phyloP scores from a whole-genome alignment of 2,797 vertebrate species.

The Acipenser transmontanus region DNA sequence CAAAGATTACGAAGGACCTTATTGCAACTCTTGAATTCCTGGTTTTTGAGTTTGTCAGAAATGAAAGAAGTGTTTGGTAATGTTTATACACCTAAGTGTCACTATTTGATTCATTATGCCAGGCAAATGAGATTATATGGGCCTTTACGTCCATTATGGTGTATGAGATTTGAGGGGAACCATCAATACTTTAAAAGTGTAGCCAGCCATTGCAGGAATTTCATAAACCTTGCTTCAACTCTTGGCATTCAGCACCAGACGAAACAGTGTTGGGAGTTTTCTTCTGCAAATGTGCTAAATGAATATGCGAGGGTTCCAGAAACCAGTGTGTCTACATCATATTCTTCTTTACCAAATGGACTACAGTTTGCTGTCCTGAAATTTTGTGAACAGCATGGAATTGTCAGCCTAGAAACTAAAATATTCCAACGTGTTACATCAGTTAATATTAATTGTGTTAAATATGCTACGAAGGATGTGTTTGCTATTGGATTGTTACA shows the following conservation, averaged over 20 bases:
- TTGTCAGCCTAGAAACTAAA: too few relatives aligned
- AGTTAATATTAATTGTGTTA: too few relatives aligned
- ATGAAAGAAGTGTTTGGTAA: conserved; percentile 15
- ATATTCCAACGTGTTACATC: too few relatives aligned
- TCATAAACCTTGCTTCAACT: conserved; percentile 2
- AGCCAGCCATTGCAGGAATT: conserved; percentile 12
- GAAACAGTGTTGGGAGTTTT: conserved; percentile 2
- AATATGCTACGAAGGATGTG: too few relatives aligned
- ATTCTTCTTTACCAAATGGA: too few relatives aligned
- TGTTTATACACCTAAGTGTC: conserved; percentile 21
- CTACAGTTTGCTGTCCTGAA: too few relatives aligned
- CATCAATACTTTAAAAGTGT: conserved; percentile 27
- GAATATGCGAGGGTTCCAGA: neutral
- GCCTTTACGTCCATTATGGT: conserved; percentile 14
- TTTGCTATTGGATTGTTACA: too few relatives aligned
- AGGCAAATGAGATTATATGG: conserved; percentile 19
- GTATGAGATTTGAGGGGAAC: conserved; percentile 26
- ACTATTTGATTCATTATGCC: conserved; percentile 17
- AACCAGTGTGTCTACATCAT: neutral
- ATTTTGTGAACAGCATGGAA: too few relatives aligned
- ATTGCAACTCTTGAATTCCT: conserved; percentile 12
- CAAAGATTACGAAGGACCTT: conserved; percentile 6
- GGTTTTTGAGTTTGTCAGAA: conserved; percentile 12
- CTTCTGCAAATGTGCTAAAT: neutral
- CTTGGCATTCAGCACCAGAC: conserved; percentile 7